Percentiles rank a stretch among this genome's conserved stretches.
phyloP scores from a whole-genome alignment of 2,797 vertebrate species.

The Sebastes cheni region DNA sequence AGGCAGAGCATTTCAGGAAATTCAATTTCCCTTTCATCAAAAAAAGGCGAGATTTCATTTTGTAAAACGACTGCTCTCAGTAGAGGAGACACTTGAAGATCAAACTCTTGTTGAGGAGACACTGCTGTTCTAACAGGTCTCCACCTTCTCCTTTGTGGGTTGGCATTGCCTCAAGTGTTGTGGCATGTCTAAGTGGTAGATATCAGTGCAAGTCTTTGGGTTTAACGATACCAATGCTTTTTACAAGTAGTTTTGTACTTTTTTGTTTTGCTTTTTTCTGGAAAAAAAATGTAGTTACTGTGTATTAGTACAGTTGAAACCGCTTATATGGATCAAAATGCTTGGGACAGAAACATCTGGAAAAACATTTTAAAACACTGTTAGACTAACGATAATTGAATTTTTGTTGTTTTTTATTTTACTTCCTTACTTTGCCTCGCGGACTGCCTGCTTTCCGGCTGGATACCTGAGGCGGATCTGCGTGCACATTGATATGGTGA shows the following conservation, averaged over 20 bases:
- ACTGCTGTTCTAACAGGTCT: slow-evolving; percentile 9
- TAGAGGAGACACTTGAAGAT: slow-evolving; percentile 46
- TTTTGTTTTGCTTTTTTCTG: background rate
- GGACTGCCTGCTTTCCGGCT: too few species aligned
- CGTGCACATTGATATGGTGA: too few species aligned
- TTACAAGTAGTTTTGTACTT: background rate
- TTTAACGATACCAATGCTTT: background rate
- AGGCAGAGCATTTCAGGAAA: slow-evolving; percentile 43
- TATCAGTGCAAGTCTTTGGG: background rate
- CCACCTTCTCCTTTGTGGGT: slow-evolving; percentile 2
- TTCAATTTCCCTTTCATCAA: slow-evolving; percentile 56
- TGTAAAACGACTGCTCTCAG: slow-evolving; percentile 13
- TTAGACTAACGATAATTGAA: too few species aligned
- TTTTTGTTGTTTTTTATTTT: too few species aligned
- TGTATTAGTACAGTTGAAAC: background rate
- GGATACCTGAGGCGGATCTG: too few species aligned
- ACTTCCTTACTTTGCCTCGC: too few species aligned
- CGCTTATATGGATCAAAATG: too few species aligned
- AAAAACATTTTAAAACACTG: too few species aligned
- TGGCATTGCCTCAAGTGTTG: slow-evolving; percentile 16
- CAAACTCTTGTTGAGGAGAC: slow-evolving; percentile 33
- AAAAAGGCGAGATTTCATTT: slow-evolving; percentile 51
- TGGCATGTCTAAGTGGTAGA: slow-evolving; percentile 12
- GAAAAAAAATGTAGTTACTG: background rate
- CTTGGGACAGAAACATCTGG: too few species aligned